A percentile compares a stretch with the other conserved stretches of the same genome.
phyloP scores from a whole-genome alignment of 2,888 invertebrate species.

The Disparrhopalites patrizii region DNA sequence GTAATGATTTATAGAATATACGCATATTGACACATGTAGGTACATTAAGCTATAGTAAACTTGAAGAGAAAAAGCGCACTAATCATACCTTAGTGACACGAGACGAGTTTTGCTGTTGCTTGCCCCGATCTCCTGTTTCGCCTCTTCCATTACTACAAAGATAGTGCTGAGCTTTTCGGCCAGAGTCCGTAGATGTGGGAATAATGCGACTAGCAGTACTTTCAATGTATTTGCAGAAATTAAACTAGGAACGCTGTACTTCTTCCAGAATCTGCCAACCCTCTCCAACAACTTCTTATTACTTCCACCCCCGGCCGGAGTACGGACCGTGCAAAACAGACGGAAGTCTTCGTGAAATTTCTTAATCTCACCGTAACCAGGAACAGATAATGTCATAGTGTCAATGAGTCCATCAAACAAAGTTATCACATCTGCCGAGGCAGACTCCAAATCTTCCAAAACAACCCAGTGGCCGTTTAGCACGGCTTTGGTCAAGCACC shows the following conservation, averaged over 20 bases:
- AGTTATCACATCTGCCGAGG: constrained; percentile 87
- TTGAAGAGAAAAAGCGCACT: neutral
- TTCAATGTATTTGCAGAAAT: constrained; percentile 70
- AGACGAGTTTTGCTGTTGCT: constrained; percentile 25
- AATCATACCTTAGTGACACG: constrained; percentile 38
- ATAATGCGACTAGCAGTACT: constrained; percentile 27
- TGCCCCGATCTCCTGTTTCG: constrained; percentile 13
- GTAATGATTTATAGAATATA: neutral
- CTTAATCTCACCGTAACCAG: constrained; percentile 75
- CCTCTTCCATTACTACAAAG: constrained; percentile 33
- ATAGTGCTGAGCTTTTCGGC: constrained; percentile 37
- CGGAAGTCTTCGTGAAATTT: constrained; percentile 83
- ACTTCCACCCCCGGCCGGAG: constrained; percentile 9
- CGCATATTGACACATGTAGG: no score
- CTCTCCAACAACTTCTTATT: constrained; percentile 18
- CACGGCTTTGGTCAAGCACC: constrained; percentile 72
- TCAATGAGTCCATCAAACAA: constrained; percentile 80
- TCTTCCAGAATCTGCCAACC: constrained; percentile 56
- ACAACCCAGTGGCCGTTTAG: constrained; percentile 74
- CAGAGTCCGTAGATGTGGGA: constrained; percentile 35
- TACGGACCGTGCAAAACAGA: constrained; percentile 71
- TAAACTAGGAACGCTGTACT: constrained; percentile 75
- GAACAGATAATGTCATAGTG: constrained; percentile 73
- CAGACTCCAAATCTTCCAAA: constrained; percentile 91
- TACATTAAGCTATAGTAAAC: no score